Evolutionary conservation across 1,140 invertebrate genomes (phyloP).

Genomic region (Sarcophaga peregrina): DNA sequence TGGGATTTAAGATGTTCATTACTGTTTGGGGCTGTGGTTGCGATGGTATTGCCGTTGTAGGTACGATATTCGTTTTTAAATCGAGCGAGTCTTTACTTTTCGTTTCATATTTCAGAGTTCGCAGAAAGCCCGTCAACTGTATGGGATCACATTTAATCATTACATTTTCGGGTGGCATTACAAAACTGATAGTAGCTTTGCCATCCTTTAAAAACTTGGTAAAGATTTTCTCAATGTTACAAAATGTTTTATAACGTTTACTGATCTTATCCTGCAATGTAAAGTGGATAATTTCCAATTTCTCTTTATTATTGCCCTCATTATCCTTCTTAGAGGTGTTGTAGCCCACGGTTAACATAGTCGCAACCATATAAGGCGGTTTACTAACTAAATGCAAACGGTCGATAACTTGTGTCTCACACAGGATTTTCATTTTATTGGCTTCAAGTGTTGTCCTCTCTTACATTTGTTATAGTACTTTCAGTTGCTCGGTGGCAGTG

Average conservation of each 20-base stretch:
- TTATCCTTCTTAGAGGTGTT: conserved; percentile 58
- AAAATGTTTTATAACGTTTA: conserved; percentile 74
- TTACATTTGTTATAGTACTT: conserved; percentile 16
- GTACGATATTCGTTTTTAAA: conserved; percentile 68
- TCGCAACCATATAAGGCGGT: conserved; percentile 69
- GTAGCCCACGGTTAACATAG: conserved; percentile 75
- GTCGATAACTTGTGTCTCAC: conserved; percentile 74
- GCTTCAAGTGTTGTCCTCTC: not conserved
- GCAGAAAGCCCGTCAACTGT: conserved; percentile 77
- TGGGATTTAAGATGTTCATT: conserved; percentile 71
- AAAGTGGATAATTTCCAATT: conserved; percentile 75
- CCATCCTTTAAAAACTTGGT: conserved; percentile 78
- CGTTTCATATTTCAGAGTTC: conserved; percentile 72
- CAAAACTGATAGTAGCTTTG: conserved; percentile 79
- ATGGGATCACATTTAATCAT: conserved; percentile 75
- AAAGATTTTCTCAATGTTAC: conserved; percentile 75
- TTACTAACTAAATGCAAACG: conserved; percentile 67
- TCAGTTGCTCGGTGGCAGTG: not conserved
- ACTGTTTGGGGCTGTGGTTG: conserved; percentile 69
- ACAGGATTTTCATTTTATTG: conserved; percentile 74
- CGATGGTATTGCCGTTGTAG: conserved; percentile 66
- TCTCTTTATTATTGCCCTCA: conserved; percentile 54
- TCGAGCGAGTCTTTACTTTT: conserved; percentile 71
- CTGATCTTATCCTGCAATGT: conserved; percentile 74
- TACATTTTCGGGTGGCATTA: conserved; percentile 76